Evolutionary conservation across 2,113 vertebrate genomes (phyloP), one percentile per base, ranked within the genome.

Genomic region (Leptosomus discolor): DNA sequence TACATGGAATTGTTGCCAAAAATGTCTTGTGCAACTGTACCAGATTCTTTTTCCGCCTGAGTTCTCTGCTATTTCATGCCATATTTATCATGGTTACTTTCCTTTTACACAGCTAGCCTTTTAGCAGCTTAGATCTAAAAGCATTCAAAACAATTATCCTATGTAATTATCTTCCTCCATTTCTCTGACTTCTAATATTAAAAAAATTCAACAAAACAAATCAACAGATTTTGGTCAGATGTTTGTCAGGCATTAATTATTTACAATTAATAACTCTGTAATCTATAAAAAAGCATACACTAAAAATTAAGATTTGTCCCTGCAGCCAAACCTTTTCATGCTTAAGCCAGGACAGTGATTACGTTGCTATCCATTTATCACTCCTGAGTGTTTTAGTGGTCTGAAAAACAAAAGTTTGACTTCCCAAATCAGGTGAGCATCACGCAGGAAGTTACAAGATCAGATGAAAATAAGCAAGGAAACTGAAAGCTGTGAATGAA

Each of bases 41-140:
- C 51, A 53, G 29, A 7, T 37, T 73, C 68, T 92, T 77, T 80
- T 76, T 67, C 61, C 19, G 9, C 69, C 71, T 14, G 43, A 78
- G 21, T 89, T 89, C 76, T 89, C 76, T 75, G 61, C 94, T 97
- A 86, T 95, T 96, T 92, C 29, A 13, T 68, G 61, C 69, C 45
- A 23, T 69, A 93, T 85, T 94, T 95, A 75, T 75, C 92, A 68
- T 70, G 63, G 65, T 68, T 94, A 34, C 63, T 90, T 94, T 51
- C 74, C 50, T 76, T 95, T 97, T 73, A 57, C 58, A 67, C 43
- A 86, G 70, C 43, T 48, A 93, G 82, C 71, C 93, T 95, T 89
- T 97, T 92, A 96, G 79, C 86, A 97, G 29, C 58, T 91, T 46
- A 90, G 67, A 80, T 91, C 81, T 91, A 91, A 95, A 96, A 95